These are phyloP conservation scores for Lamellibrachia satsuma DNA, from an alignment of 2,888 invertebrate genomes.

Conservation along the genomic window DNA sequence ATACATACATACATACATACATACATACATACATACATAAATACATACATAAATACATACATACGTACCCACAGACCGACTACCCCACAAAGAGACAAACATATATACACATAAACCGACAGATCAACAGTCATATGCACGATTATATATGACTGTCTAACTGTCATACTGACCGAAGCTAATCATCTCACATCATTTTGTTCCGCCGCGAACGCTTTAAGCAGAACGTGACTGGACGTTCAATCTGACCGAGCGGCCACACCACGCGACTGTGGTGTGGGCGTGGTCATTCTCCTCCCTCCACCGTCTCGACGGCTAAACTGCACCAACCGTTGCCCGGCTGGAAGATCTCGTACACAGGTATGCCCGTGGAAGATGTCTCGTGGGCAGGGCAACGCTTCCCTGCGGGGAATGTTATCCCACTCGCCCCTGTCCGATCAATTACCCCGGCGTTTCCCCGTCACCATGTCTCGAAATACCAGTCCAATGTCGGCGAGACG, in stretches of 20 bases:
- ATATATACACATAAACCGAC: neutral
- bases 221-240: neutral
- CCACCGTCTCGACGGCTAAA: neutral
- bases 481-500: neutral
- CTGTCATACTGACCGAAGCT: neutral
- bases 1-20: constrained; percentile 18
- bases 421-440: neutral
- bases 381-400: neutral
- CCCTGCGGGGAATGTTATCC: neutral
- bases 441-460: neutral
- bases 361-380: neutral
- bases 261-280: neutral
- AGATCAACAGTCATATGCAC: neutral
- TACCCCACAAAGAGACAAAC: neutral
- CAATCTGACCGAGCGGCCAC: neutral
- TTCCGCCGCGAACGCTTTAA: neutral
- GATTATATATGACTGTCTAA: neutral
- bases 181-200: neutral
- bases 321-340: neutral
- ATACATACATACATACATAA: neutral
- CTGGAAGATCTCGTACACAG: neutral
- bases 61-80: neutral
- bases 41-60: neutral
- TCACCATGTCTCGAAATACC: neutral
- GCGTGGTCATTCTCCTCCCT: neutral